phyloP scores from a whole-genome alignment of 2,888 invertebrate species.

The Erpobdella octoculata region DNA sequence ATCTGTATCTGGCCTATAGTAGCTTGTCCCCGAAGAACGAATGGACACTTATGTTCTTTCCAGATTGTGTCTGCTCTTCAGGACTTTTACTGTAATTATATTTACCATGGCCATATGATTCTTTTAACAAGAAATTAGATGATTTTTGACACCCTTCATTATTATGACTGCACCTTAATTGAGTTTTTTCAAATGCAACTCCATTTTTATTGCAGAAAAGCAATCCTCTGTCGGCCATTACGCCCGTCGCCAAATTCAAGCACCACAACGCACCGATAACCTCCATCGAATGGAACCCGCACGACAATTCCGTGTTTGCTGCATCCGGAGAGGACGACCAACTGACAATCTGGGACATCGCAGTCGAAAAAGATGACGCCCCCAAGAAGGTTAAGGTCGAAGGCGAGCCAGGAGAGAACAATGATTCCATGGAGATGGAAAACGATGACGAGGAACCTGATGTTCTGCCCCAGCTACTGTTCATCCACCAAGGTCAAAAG shows the following conservation, averaged over 20 bases:
- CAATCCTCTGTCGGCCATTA: no score
- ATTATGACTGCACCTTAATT: no score
- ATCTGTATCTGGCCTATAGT: no score
- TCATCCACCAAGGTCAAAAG: slow-evolving; percentile 93
- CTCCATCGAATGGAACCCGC: slow-evolving; percentile 92
- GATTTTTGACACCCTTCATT: no score
- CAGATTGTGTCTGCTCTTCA: no score
- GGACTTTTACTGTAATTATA: not conserved
- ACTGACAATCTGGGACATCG: slow-evolving; percentile 88
- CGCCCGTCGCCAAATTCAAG: slow-evolving; percentile 69
- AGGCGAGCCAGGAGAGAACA: not conserved
- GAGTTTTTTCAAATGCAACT: no score
- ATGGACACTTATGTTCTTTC: not conserved
- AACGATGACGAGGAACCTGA: slow-evolving; percentile 34
- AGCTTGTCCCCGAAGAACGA: no score
- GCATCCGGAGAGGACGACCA: slow-evolving; percentile 89
- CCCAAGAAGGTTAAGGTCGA: slow-evolving; percentile 20
- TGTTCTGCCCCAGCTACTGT: slow-evolving; percentile 82
- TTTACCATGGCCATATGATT: not conserved
- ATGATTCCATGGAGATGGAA: slow-evolving; percentile 34
- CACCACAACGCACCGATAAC: slow-evolving; percentile 88
- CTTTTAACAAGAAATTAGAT: no score
- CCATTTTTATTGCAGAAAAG: no score
- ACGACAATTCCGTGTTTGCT: slow-evolving; percentile 83
- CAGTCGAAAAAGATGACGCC: slow-evolving; percentile 46